Base-by-base conservation (phyloP, 2,888 invertebrate species). In the Papilio protenor region DNA sequence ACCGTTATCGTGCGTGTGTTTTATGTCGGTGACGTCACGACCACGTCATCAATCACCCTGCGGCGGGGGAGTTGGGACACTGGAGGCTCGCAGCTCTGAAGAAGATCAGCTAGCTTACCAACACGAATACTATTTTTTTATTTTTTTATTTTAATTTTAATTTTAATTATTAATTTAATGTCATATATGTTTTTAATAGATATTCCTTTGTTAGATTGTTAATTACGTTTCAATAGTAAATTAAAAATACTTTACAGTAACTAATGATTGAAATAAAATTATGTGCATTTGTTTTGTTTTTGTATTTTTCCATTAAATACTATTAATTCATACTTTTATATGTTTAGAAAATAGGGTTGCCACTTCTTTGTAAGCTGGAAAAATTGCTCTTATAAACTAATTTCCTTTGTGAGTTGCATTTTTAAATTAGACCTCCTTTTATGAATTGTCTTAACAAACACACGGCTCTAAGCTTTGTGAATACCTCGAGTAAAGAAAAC, bases 11-110 rank as follows among this genome's bases (percentile, higher is more conserved):
- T 83, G 83, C 66, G 55, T 40, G 82, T 82, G 83, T 82, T 81
- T 81, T 80, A 85, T 85, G 86, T 84, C 85, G 82, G 88, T 89
- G 90, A 90, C 90, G 87, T 87, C 82, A 85, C 82, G 85, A 85
- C 87, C 83, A 85, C 89, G 90, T 92, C 92, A 93, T 93, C 93
- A 93, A 92, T 93, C 93, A 93, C 87, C 81, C 77, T 84, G 81
- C 82, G 81, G 85, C 47, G n/a, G 23, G 83, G 84, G 83, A 87
- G 89, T 87, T 87, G 88, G 82, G 83, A 52, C 18, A 52, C 0
- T 52, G 52, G 2, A 45, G 21, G 47, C 21, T 47, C 14, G n/a
- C 27, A 6, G 21, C 18, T 16, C 40, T 8, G 33, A 5, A 40
- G 40, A 8, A 40, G 6, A 40, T 40, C 40, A 40, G 40, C 40